A percentile compares a stretch with the other conserved stretches of the same genome.
phyloP scores from a whole-genome alignment of 2,888 invertebrate species.

The Zaprionus bogoriensis region DNA sequence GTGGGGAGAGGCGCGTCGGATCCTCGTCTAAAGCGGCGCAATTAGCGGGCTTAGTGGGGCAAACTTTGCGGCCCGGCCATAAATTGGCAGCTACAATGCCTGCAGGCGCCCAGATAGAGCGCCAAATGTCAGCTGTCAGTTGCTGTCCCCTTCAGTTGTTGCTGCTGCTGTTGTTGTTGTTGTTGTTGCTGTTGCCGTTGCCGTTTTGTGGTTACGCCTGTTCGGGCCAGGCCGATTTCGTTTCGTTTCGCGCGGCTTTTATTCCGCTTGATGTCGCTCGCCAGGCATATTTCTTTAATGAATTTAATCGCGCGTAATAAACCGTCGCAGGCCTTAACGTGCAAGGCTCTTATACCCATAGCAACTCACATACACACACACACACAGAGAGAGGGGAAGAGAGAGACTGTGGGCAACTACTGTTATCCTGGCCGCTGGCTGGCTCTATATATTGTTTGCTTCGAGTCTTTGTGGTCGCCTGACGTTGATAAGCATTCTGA shows the following conservation, averaged over 20 bases:
- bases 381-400: no score
- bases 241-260: slow-evolving; percentile 33
- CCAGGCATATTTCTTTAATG: slow-evolving; percentile 75
- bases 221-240: slow-evolving; percentile 29
- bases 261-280: slow-evolving; percentile 49
- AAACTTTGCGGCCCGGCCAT: slow-evolving; percentile 43
- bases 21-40: slow-evolving; percentile 69
- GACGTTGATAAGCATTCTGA: slow-evolving; percentile 80
- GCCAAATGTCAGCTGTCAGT: slow-evolving; percentile 64
- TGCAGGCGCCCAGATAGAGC: slow-evolving; percentile 65
- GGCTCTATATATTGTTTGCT: slow-evolving; percentile 55
- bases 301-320: slow-evolving; percentile 80
- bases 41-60: slow-evolving; percentile 79
- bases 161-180: slow-evolving; percentile 8
- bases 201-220: slow-evolving; percentile 44
- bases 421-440: slow-evolving; percentile 32
- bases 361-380: slow-evolving; percentile 7
- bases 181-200: slow-evolving; percentile 35
- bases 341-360: slow-evolving; percentile 38
- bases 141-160: slow-evolving; percentile 26
- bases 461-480: slow-evolving; percentile 73
- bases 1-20: background rate
- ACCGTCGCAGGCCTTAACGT: slow-evolving; percentile 58
- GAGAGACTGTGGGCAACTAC: no score
- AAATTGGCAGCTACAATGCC: slow-evolving; percentile 59